Conservation (phyloP, 2,888 invertebrate genomes). For the Parascotia fuliginaria region DNA sequence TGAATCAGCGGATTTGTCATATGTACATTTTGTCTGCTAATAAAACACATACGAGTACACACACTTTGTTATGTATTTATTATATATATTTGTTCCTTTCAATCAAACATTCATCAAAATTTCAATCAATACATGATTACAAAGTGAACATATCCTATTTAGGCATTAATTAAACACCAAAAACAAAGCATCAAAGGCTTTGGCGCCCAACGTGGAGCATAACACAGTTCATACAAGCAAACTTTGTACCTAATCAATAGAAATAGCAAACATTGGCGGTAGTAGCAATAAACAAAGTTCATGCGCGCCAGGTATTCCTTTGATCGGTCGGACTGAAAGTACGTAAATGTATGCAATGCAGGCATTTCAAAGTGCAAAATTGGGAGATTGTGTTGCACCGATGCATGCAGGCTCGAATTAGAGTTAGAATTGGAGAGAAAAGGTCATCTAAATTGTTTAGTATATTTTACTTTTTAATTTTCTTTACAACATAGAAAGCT, state of each 20-base stretch:
- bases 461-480: too few species aligned
- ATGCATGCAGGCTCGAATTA: slow-evolving; percentile 9
- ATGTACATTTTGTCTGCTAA: too few species aligned
- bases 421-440: slow-evolving; percentile 10
- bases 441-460: not conserved
- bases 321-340: slow-evolving; percentile 31
- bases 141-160: slow-evolving; percentile 30
- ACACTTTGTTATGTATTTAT: too few species aligned
- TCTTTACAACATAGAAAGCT: too few species aligned
- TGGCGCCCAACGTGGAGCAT: slow-evolving; percentile 51
- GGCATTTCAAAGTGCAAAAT: slow-evolving; percentile 15
- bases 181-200: slow-evolving; percentile 42
- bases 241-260: slow-evolving; percentile 40
- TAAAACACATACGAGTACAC: too few species aligned
- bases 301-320: slow-evolving; percentile 34
- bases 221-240: slow-evolving; percentile 28
- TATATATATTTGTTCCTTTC: not conserved
- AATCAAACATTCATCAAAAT: not conserved
- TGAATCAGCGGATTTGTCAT: too few species aligned
- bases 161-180: slow-evolving; percentile 38
- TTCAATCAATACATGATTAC: not conserved
- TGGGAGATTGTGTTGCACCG: slow-evolving; percentile 15
- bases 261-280: slow-evolving; percentile 30
- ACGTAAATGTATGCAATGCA: slow-evolving; percentile 19
- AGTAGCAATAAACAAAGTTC: slow-evolving; percentile 31